A percentile compares a stretch with the other conserved stretches of the same genome.
phyloP scores from a whole-genome alignment of 2,113 vertebrate genomes.

The Ailurus styani region DNA sequence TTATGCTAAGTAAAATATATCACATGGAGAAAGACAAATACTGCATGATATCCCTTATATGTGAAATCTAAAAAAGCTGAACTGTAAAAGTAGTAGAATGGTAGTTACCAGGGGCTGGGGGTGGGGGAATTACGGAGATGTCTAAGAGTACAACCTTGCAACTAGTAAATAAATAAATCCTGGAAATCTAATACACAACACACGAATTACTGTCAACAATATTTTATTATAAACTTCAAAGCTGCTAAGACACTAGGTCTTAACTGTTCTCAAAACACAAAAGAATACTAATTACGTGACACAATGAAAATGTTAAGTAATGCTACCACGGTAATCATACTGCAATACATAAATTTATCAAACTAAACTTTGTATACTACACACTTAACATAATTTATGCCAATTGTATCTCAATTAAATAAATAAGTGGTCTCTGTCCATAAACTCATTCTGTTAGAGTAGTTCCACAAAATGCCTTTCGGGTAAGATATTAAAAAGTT shows the following conservation, averaged over 20 bases:
- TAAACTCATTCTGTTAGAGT: neutral
- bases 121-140: neutral
- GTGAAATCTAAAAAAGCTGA: neutral
- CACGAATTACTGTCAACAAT: neutral
- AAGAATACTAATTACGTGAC: neutral
- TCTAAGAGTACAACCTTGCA: neutral
- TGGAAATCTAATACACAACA: neutral
- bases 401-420: neutral
- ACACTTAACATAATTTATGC: neutral
- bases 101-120: neutral
- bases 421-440: neutral
- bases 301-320: neutral
- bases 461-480: neutral
- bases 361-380: neutral
- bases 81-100: neutral
- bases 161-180: neutral
- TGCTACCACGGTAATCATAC: neutral
- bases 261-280: neutral
- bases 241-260: neutral
- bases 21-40: neutral
- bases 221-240: neutral
- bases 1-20: neutral
- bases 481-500: constrained; percentile 6
- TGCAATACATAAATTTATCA: neutral
- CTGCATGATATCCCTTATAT: neutral